Evolutionary conservation across 1,140 invertebrate genomes (phyloP).

Genomic region (Drosophila sechellia): DNA sequence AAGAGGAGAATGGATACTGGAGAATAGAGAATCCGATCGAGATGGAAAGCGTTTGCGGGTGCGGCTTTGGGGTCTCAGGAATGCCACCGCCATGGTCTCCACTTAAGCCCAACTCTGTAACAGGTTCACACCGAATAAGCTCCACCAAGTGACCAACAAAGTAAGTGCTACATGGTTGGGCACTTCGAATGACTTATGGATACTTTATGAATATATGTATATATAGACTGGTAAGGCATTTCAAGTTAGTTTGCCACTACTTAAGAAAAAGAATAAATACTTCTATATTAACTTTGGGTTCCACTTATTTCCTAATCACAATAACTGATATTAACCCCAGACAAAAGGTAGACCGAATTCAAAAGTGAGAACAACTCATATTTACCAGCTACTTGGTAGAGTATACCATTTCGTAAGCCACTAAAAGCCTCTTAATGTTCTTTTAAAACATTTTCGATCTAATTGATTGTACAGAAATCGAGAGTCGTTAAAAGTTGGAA

Average conservation of each 20-base stretch:
- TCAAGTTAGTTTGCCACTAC: not conserved
- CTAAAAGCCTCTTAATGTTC: slow-evolving; percentile 4
- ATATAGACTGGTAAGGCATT: not conserved
- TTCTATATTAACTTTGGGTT: too few species aligned
- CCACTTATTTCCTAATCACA: too few species aligned
- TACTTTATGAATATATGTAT: not conserved
- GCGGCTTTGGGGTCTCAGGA: slow-evolving; percentile 28
- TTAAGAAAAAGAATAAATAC: not conserved
- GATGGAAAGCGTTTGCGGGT: slow-evolving; percentile 31
- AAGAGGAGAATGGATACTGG: slow-evolving; percentile 4
- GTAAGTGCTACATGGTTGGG: not conserved
- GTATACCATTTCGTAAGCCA: not conserved
- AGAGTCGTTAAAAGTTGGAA: not conserved
- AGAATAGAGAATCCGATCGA: slow-evolving; percentile 4
- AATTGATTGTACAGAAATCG: not conserved
- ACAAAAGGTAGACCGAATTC: not conserved
- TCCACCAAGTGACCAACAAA: not conserved
- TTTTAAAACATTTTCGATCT: not conserved
- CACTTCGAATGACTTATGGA: not conserved
- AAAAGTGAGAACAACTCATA: not conserved
- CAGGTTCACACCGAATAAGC: slow-evolving; percentile 22
- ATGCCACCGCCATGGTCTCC: slow-evolving; percentile 20
- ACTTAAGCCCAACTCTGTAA: slow-evolving; percentile 9
- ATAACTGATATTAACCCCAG: not conserved
- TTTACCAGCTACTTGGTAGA: not conserved